phyloP scores from a whole-genome alignment of 2,888 invertebrate species.

The Yponomeuta malinellus region DNA sequence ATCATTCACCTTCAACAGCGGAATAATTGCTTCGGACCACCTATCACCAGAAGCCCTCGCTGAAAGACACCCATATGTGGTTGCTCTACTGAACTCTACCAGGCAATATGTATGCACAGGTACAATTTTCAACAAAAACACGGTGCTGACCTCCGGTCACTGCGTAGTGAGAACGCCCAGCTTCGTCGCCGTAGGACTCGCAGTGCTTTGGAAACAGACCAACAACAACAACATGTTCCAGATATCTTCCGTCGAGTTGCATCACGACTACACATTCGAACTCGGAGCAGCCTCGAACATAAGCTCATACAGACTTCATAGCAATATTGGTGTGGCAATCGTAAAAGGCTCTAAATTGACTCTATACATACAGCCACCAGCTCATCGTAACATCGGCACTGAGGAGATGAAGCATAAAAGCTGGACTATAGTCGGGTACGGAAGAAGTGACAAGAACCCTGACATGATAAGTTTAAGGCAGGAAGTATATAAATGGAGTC shows the following conservation, averaged over 20 bases:
- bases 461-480: background rate
- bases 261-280: background rate
- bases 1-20: background rate
- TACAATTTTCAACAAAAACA: background rate
- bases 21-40: background rate
- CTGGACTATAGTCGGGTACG: background rate
- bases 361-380: background rate
- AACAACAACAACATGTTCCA: background rate
- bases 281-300: background rate
- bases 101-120: background rate
- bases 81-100: background rate
- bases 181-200: background rate
- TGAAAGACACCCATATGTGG: background rate
- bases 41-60: background rate
- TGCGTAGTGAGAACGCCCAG: background rate
- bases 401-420: background rate
- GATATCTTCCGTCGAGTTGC: background rate
- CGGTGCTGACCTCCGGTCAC: background rate
- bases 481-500: background rate
- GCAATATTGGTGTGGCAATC: background rate
- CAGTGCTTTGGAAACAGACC: background rate
- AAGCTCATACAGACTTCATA: background rate
- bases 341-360: background rate
- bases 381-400: background rate
- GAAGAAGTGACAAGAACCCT: background rate